A percentile compares a stretch with the other conserved stretches of the same genome.
phyloP scores from a whole-genome alignment of 2,888 invertebrate genomes.

The Mayetiola destructor region DNA sequence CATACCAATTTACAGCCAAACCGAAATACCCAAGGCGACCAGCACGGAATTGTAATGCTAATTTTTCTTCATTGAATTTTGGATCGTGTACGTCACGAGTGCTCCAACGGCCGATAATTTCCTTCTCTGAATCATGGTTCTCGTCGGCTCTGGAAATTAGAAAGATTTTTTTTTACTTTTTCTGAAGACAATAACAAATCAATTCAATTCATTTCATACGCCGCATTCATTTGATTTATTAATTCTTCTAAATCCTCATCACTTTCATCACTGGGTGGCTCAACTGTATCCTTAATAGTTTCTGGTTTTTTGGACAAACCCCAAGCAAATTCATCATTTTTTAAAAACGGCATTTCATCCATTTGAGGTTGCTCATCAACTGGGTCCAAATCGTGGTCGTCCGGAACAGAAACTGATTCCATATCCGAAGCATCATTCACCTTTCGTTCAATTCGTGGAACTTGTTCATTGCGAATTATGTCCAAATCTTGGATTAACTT shows the following conservation, averaged over 20 bases:
- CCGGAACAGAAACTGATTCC: slow-evolving; percentile 19
- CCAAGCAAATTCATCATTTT: slow-evolving; percentile 7
- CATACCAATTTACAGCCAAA: slow-evolving; percentile 56
- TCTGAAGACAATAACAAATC: not conserved
- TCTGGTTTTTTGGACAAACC: not conserved
- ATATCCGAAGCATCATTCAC: slow-evolving; percentile 28
- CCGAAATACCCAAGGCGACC: slow-evolving; percentile 54
- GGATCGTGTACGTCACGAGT: slow-evolving; percentile 58
- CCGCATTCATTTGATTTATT: not conserved
- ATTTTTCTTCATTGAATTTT: slow-evolving; percentile 75
- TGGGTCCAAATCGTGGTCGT: slow-evolving; percentile 4
- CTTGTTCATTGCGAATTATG: slow-evolving; percentile 27
- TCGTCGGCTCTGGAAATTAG: not conserved
- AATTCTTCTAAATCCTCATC: slow-evolving; percentile 15
- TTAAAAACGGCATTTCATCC: not conserved
- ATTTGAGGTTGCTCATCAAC: not conserved
- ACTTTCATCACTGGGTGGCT: not conserved
- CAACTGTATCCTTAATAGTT: not conserved
- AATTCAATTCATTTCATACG: not conserved
- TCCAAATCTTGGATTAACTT: slow-evolving; percentile 28
- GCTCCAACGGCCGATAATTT: slow-evolving; percentile 44
- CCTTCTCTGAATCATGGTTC: not conserved
- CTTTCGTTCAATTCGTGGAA: slow-evolving; percentile 26
- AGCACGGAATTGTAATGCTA: slow-evolving; percentile 59
- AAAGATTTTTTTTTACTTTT: not conserved